Evolutionary conservation across 2,113 vertebrate species (phyloP), one percentile per base, ranked within the genome.

Genomic region (Perca schrenkii): DNA sequence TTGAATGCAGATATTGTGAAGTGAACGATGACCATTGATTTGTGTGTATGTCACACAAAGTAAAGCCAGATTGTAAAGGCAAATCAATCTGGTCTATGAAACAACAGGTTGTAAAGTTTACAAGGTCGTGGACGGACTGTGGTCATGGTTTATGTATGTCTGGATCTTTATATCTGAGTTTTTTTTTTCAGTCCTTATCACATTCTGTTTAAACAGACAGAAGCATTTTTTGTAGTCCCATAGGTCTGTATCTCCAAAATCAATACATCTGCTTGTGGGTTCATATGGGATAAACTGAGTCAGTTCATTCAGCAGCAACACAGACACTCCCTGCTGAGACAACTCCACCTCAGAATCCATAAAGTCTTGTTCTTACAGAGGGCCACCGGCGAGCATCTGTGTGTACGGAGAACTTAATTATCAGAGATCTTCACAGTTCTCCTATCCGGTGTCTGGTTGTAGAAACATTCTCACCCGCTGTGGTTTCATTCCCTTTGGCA

Each of bases 261-360:
- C 86, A 89, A 86, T 88, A 78, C 75, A 72, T 79, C 73, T 7
- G n/a, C 77, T 76, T 1, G 21, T 54, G 3, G 85, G 57, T 74
- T 83, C 84, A 69, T 70, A 50, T 49, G 77, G 72, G 60, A 84
- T 60, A 28, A 74, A 81, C 69, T 16, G 16, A 83, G 60, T n/a
- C 31, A 2, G 63, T 47, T 74, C 81, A 69, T 79, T 8, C 77
- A 64, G 60, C 63, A 60, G 78, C 68, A 49, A n/a, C 76, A 61
- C 72, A 64, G 31, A 62, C 74, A 6, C 43, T 28, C 49, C 80
- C 69, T 17, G 49, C 82, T 64, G 78, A 77, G 70, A 22, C 64
- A 8, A 71, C 71, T 58, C 60, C 81, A 70, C 46, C 87, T 79
- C 74, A 47, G 60, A 61, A 60, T 8, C 56, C 36, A 19, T 49